Evolutionary conservation across 2,888 invertebrate species (phyloP), one percentile per base, ranked within the genome.

Genomic region (Fragum sueziense): DNA sequence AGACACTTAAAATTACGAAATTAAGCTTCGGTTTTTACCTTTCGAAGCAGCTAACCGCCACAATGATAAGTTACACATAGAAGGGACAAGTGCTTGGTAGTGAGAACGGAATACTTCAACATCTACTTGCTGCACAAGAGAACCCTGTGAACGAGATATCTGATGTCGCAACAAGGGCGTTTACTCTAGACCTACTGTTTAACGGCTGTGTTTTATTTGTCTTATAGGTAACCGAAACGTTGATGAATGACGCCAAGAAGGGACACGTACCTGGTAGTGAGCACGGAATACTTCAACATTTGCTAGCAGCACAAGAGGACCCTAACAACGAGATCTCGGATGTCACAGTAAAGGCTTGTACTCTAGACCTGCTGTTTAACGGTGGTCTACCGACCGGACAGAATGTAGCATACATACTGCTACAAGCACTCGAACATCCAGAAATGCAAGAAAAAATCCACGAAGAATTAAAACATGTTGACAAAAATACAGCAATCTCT

Each of bases 401-500:
- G 17, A 41, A 41, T 27, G 27, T 65, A 11, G 37, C 65, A 27
- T 65, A 27, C 41, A 41, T 41, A 14, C 4, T 65, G 14, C 65
- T 65, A 2, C 65, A 65, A 33, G 65, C 65, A 9, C 9, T 65
- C 9, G 20, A 34, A 65, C 27, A 65, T 20, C 65, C 65, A 1
- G 41, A 65, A 20, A n/a, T 65, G 41, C 65, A 65, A 41, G 11
- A 37, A 17, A 65, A 65, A 34, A 65, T 65, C 22, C 65, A 65
- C 41, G 65, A 37, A 1, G 65, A 65, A 33, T 25, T 65, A 9
- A n/a, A 65, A 33, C 25, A 17, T 25, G 41, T 65, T 27, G 27
- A 20, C 41, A 41, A n/a, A 25, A 7, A 4, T n/a, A 37, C 22
- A 41, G 41, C 22, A 1, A 22, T 27, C 17, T 20, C 65, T 25